Evolutionary conservation across 2,888 invertebrate species (phyloP).

Genomic region (Chrysodeixis includens): DNA sequence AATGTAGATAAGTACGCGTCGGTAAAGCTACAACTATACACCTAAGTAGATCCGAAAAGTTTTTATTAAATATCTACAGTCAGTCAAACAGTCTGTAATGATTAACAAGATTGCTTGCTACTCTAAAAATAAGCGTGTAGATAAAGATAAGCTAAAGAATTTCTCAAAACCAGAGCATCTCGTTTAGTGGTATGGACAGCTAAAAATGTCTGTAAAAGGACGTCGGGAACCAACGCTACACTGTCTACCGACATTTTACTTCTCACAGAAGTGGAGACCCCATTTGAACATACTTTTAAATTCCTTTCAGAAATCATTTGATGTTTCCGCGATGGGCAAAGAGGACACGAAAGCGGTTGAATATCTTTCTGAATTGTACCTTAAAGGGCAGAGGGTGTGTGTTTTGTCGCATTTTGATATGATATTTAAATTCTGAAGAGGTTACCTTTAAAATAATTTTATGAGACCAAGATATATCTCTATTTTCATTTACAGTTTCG

Average conservation of each 20-base stretch:
- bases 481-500: too few species aligned
- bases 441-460: too few species aligned
- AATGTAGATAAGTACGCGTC: too few species aligned
- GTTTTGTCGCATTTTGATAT: slow-evolving; percentile 20
- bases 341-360: background rate
- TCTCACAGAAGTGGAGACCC: slow-evolving; percentile 19
- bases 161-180: slow-evolving; percentile 43
- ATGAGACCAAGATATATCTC: slow-evolving; percentile 16
- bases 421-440: too few species aligned
- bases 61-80: background rate
- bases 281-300: slow-evolving; percentile 29
- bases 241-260: slow-evolving; percentile 21
- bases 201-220: slow-evolving; percentile 50
- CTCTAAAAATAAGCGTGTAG: background rate
- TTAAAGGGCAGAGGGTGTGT: slow-evolving; percentile 9
- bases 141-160: slow-evolving; percentile 29
- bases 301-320: slow-evolving; percentile 21
- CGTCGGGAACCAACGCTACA: slow-evolving; percentile 36
- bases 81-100: background rate
- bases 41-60: too few species aligned
- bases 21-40: too few species aligned
- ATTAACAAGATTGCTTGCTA: background rate
- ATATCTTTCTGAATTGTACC: background rate
- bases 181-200: slow-evolving; percentile 51
- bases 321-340: slow-evolving; percentile 2